These are phyloP conservation scores for Lemur catta DNA, from an alignment of 2,797 vertebrate species.

Conservation along the genomic window DNA sequence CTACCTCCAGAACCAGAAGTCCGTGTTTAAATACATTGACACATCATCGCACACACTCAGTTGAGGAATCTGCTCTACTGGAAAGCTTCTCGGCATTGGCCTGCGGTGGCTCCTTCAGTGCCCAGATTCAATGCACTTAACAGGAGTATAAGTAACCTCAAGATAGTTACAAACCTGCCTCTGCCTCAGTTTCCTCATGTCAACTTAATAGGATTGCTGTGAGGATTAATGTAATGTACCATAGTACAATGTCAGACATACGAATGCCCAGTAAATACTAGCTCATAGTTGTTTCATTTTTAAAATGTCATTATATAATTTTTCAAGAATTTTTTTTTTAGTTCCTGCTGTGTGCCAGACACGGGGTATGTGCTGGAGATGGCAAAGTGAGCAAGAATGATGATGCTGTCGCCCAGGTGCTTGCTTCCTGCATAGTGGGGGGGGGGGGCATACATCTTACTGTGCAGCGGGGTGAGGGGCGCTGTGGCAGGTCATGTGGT, in stretches of 20 bases:
- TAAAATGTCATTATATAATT: neutral
- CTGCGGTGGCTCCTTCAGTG: too few species aligned
- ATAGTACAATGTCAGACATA: neutral
- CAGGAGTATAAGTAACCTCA: neutral
- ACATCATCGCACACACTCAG: neutral
- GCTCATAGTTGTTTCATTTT: neutral
- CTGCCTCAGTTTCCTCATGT: neutral
- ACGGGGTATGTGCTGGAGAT: neutral
- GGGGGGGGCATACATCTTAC: neutral
- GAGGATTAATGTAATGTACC: neutral
- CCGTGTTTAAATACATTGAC: neutral
- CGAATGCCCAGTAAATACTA: neutral
- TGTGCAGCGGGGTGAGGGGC: neutral
- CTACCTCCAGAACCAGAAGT: neutral
- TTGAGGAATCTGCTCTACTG: neutral
- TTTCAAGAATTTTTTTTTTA: neutral
- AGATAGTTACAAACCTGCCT: neutral
- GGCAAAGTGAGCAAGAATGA: neutral
- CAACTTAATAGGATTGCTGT: neutral
- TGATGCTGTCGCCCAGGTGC: accelerated
- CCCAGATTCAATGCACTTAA: neutral
- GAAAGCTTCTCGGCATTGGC: neutral
- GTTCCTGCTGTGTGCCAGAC: neutral
- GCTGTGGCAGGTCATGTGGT: accelerated
- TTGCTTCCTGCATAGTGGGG: neutral